Conservation (phyloP, 2,888 invertebrate genomes). For the Sarcophaga caerulescens region DNA sequence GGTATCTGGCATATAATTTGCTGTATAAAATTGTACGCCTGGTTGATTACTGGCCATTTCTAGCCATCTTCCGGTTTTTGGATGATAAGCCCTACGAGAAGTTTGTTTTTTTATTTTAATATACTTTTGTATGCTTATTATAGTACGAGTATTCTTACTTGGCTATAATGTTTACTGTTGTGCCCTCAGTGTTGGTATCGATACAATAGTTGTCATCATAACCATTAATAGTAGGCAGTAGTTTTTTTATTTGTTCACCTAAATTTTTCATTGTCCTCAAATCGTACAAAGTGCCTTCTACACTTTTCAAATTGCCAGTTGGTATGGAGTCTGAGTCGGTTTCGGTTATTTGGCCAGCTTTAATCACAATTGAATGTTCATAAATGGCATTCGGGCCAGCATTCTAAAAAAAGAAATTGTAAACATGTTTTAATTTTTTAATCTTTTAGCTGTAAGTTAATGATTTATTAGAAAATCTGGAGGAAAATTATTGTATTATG, state of each 20-base stretch:
- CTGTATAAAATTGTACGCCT: slow-evolving; percentile 94
- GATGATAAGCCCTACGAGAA: slow-evolving; percentile 84
- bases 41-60: slow-evolving; percentile 94
- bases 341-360: slow-evolving; percentile 89
- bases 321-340: slow-evolving; percentile 87
- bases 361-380: slow-evolving; percentile 87
- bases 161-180: slow-evolving; percentile 83
- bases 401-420: slow-evolving; percentile 80
- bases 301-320: slow-evolving; percentile 86
- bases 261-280: slow-evolving; percentile 86
- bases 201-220: slow-evolving; percentile 92
- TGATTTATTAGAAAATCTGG: too few relatives aligned
- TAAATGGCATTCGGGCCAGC: slow-evolving; percentile 85
- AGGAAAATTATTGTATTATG: too few relatives aligned
- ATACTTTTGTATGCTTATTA: not conserved
- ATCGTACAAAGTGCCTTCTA: slow-evolving; percentile 88
- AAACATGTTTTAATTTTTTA: slow-evolving; percentile 18
- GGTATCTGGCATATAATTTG: slow-evolving; percentile 87
- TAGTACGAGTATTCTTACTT: slow-evolving; percentile 79
- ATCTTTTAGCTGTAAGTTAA: too few relatives aligned
- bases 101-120: slow-evolving; percentile 5
- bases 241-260: slow-evolving; percentile 85
- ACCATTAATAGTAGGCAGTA: slow-evolving; percentile 86
- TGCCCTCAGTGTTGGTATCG: slow-evolving; percentile 87
- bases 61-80: slow-evolving; percentile 86